Evolutionary conservation across 1,140 invertebrate species (phyloP).

Genomic region (Anastrepha ludens): DNA sequence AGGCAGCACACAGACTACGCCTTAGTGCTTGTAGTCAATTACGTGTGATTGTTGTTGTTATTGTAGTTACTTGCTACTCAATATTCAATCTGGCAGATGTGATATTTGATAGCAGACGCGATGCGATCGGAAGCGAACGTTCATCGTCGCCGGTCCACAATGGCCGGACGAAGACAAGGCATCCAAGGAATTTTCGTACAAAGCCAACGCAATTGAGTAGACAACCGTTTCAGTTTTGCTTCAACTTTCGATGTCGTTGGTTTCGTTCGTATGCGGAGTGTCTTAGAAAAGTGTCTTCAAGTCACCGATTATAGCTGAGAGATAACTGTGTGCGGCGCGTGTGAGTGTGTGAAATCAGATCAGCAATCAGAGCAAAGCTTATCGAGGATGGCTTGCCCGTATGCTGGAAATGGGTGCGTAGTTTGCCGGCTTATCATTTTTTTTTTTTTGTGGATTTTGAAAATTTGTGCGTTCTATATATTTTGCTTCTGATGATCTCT

Average conservation of each 20-base stretch:
- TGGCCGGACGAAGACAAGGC: background rate
- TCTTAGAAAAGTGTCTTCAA: background rate
- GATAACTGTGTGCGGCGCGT: background rate
- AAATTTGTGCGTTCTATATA: too few relatives aligned
- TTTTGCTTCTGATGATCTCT: background rate
- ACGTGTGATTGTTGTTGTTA: too few relatives aligned
- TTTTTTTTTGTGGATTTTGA: background rate
- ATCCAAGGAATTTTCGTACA: background rate
- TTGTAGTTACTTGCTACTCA: background rate
- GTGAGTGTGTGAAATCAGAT: background rate
- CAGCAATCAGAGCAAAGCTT: background rate
- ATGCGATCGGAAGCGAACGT: background rate
- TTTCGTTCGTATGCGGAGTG: background rate
- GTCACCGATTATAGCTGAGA: background rate
- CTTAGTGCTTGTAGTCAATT: background rate
- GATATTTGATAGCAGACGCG: background rate
- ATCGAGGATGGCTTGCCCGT: conserved; percentile 28
- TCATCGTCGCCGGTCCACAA: background rate
- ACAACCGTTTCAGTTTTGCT: background rate
- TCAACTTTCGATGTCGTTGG: background rate
- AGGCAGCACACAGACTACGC: background rate
- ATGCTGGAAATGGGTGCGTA: conserved; percentile 37
- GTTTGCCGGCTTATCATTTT: background rate
- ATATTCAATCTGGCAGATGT: background rate
- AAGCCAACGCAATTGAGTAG: background rate